A percentile compares a stretch with the other conserved stretches of the same genome.
Evolutionary conservation across 2,888 invertebrate species (phyloP).

Genomic region (Drosophila neutralis): DNA sequence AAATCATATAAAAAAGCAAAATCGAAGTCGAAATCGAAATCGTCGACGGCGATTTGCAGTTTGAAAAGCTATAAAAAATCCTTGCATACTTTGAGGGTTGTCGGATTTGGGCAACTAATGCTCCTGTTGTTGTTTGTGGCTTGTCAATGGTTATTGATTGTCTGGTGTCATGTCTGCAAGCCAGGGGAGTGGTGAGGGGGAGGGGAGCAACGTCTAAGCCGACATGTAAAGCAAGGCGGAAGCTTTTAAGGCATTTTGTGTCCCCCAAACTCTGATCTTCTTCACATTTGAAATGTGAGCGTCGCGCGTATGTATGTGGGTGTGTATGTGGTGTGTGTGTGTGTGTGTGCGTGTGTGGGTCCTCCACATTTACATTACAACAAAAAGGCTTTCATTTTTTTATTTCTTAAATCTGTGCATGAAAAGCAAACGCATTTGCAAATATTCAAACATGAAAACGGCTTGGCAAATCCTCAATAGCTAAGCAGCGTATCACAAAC

Average conservation of each 20-base stretch:
- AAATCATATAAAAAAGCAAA: slow-evolving; percentile 72
- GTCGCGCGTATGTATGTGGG: neutral
- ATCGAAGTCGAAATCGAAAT: slow-evolving; percentile 37
- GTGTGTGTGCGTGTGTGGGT: slow-evolving; percentile 8
- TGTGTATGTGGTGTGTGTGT: neutral
- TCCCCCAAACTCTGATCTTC: slow-evolving; percentile 6
- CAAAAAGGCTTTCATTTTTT: slow-evolving; percentile 43
- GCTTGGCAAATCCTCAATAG: slow-evolving; percentile 75
- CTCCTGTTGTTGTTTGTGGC: slow-evolving; percentile 70
- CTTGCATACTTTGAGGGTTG: slow-evolving; percentile 67
- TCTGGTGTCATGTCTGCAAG: slow-evolving; percentile 70
- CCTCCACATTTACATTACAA: slow-evolving; percentile 51
- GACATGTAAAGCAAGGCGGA: slow-evolving; percentile 68
- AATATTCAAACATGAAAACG: slow-evolving; percentile 75
- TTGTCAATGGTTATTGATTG: slow-evolving; percentile 81
- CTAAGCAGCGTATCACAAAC: slow-evolving; percentile 77
- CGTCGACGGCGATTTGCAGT: slow-evolving; percentile 70
- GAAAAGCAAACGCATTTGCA: slow-evolving; percentile 76
- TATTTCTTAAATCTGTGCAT: slow-evolving; percentile 58
- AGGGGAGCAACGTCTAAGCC: slow-evolving; percentile 34
- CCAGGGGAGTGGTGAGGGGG: neutral
- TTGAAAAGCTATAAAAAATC: slow-evolving; percentile 56
- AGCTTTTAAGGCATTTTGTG: slow-evolving; percentile 76
- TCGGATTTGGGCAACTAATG: slow-evolving; percentile 75
- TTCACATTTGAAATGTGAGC: slow-evolving; percentile 35